Evolutionary conservation across 2,797 vertebrate genomes (phyloP), one percentile per base, ranked within the genome.

Genomic region (Cephalopachus bancanus): DNA sequence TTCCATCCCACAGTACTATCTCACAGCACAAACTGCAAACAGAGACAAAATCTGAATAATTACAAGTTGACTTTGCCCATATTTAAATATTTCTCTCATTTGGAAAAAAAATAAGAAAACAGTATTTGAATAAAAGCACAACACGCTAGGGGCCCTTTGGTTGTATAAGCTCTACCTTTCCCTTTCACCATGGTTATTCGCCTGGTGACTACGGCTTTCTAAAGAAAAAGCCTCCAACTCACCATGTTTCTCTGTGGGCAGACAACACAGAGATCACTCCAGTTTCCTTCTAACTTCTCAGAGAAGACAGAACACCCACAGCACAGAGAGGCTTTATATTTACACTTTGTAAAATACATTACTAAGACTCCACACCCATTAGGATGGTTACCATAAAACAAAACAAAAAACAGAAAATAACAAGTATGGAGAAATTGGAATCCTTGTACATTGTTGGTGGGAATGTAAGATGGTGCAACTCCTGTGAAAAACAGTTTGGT

Each of bases 11-110:
- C 7, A 74, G 30, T 19, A 30, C 44, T 1, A 55, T 22, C 44
- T 80, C 64, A 19, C 0, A 8, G n/a, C 3, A 19, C 0, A 19
- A 1, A 24, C 15, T 49, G 28, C 14, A 64, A 28, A 60, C 19
- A 64, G 28, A 30, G 55, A 81, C 1, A 80, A 37, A 72, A 91
- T 69, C 4, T 30, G 7, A 88, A 37, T 53, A n/a, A 57, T 65
- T 28, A 57, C n/a, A 91, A 67, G 57, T 22, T 84, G 60, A 72
- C 64, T 62, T 59, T 51, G 67, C 49, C 44, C 62, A 72, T 51
- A 81, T 1, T 67, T 62, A 91, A 85, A 51, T 19, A 84, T 37
- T 53, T 17, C 37, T 65, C 60, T 81, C 85, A 76, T 72, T 44
- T 76, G 51, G 30, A 26, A 14, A n/a, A 72, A 79, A 59, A 44